phyloP scores from a whole-genome alignment of 2,113 vertebrate genomes.

The Myrmecobius fasciatus region DNA sequence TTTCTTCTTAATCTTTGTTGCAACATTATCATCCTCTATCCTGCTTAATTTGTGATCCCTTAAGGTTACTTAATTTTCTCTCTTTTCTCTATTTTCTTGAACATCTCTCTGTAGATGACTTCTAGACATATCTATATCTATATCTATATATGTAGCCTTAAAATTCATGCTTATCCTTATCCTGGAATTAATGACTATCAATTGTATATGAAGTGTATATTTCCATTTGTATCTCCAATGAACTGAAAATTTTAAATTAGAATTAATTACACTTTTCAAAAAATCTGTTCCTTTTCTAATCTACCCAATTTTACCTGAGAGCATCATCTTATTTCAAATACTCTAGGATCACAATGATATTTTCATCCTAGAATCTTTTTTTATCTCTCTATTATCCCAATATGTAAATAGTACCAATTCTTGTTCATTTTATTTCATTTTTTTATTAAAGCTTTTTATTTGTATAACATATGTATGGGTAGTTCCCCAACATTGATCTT shows the following conservation, averaged over 20 bases:
- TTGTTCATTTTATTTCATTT: not conserved
- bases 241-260: too few relatives aligned
- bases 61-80: not conserved
- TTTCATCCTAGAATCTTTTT: not conserved
- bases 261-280: too few relatives aligned
- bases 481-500: too few relatives aligned
- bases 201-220: not conserved
- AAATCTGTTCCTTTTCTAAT: not conserved
- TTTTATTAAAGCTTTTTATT: too few relatives aligned
- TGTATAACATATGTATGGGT: too few relatives aligned
- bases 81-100: not conserved
- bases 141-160: not conserved
- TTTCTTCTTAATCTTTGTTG: not conserved
- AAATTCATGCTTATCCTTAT: not conserved
- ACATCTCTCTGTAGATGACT: not conserved
- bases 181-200: not conserved
- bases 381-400: not conserved
- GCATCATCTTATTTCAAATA: not conserved
- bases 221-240: not conserved
- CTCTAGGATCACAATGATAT: not conserved
- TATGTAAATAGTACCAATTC: not conserved
- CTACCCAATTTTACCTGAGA: not conserved
- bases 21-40: not conserved
- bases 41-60: not conserved
- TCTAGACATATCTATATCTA: not conserved